These are phyloP conservation scores for Urosaurus nigricauda DNA, from an alignment of 2,797 vertebrate species.

Conservation along the genomic window DNA sequence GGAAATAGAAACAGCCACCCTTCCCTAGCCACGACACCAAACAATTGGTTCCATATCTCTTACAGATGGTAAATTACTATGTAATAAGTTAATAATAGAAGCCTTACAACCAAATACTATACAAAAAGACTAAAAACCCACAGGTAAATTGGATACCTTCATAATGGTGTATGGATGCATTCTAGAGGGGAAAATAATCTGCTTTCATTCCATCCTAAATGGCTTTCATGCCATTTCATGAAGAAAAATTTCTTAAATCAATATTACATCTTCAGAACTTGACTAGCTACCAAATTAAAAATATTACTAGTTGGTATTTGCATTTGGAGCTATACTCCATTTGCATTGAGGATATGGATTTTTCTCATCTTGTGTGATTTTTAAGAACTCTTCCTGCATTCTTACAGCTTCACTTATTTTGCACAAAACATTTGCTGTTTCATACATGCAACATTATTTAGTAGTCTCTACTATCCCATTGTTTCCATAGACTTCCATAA, in stretches of 20 bases:
- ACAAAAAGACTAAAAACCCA: background rate
- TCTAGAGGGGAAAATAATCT: too few species aligned
- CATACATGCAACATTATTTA: background rate
- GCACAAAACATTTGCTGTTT: background rate
- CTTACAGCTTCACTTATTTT: slow-evolving; percentile 6
- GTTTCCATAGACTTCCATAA: background rate
- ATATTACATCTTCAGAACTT: background rate
- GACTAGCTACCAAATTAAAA: background rate
- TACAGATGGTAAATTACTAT: background rate
- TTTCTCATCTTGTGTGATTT: background rate
- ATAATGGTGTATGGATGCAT: too few species aligned
- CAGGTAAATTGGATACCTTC: background rate
- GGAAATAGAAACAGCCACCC: background rate
- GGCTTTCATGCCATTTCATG: background rate
- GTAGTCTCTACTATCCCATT: background rate
- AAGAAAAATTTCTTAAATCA: background rate
- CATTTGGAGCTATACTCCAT: background rate
- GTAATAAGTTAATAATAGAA: background rate
- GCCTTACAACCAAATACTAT: background rate
- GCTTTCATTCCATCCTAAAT: background rate
- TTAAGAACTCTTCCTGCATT: background rate
- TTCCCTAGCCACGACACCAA: background rate
- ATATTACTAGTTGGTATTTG: background rate
- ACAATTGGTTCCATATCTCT: background rate
- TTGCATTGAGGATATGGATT: too few species aligned